phyloP scores from a whole-genome alignment of 2,113 vertebrate genomes.

The Pandion haliaetus region DNA sequence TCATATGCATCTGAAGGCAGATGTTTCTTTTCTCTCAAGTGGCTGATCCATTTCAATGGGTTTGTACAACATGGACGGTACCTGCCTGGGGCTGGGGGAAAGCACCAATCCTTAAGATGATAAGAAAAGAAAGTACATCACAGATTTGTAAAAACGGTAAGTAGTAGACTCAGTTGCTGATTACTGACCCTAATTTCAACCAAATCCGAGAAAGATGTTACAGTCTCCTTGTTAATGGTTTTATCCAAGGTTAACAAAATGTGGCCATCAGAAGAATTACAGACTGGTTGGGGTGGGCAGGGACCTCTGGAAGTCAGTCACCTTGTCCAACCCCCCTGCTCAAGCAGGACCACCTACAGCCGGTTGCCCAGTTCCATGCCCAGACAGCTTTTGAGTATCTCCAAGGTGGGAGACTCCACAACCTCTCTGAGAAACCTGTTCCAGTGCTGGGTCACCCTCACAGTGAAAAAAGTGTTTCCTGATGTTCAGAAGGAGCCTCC shows the following conservation, averaged over 20 bases:
- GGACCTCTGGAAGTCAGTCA: too few relatives aligned
- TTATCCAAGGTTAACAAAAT: background rate
- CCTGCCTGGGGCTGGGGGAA: background rate
- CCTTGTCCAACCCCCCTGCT: background rate
- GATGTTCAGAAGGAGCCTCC: too few relatives aligned
- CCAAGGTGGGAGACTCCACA: background rate
- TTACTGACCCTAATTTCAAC: background rate
- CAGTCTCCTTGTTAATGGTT: background rate
- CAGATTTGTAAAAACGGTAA: background rate
- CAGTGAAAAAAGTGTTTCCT: too few relatives aligned
- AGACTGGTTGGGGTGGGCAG: background rate
- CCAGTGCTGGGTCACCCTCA: background rate
- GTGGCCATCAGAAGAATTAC: background rate
- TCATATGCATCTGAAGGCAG: background rate
- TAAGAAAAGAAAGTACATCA: background rate
- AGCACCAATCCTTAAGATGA: background rate
- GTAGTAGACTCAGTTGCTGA: background rate
- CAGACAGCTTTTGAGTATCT: background rate
- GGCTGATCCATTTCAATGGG: background rate
- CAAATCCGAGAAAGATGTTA: background rate
- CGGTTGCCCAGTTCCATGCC: background rate
- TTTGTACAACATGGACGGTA: background rate
- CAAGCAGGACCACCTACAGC: background rate
- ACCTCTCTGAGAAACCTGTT: background rate
- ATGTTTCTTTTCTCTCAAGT: background rate